phyloP scores from a whole-genome alignment of 1,140 invertebrate species.

The Olivierus martensii region DNA sequence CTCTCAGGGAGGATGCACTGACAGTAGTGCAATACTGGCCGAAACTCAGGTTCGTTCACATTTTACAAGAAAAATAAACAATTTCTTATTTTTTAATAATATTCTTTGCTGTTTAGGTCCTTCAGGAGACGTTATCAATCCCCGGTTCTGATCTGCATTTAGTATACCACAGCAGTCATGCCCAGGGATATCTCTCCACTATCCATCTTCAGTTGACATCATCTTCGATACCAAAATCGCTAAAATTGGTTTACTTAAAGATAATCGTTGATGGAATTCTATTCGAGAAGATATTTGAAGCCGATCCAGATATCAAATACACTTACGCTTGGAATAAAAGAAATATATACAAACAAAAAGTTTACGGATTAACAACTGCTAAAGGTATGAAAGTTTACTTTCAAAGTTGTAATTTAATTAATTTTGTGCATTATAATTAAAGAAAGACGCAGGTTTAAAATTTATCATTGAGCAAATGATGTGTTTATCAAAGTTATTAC shows the following conservation, averaged over 20 bases:
- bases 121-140: conserved; percentile 85
- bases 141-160: conserved; percentile 82
- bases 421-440: no score
- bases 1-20: conserved; percentile 86
- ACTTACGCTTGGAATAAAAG: conserved; percentile 94
- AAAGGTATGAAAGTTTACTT: conserved; percentile 25
- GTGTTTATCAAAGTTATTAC: no score
- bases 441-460: no score
- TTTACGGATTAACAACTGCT: conserved; percentile 40
- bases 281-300: conserved; percentile 83
- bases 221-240: conserved; percentile 53
- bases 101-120: conserved; percentile 40
- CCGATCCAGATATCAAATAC: conserved; percentile 84
- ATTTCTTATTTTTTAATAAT: not conserved
- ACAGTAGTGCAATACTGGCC: conserved; percentile 71
- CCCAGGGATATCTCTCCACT: conserved; percentile 79
- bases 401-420: no score
- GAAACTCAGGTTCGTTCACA: conserved; percentile 60
- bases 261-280: conserved; percentile 86
- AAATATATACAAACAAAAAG: conserved; percentile 95
- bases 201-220: conserved; percentile 82
- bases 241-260: conserved; percentile 72
- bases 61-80: not conserved
- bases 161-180: conserved; percentile 83
- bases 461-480: no score